Evolutionary conservation across 2,113 vertebrate species (phyloP).

Genomic region (Amphilophus citrinellus): DNA sequence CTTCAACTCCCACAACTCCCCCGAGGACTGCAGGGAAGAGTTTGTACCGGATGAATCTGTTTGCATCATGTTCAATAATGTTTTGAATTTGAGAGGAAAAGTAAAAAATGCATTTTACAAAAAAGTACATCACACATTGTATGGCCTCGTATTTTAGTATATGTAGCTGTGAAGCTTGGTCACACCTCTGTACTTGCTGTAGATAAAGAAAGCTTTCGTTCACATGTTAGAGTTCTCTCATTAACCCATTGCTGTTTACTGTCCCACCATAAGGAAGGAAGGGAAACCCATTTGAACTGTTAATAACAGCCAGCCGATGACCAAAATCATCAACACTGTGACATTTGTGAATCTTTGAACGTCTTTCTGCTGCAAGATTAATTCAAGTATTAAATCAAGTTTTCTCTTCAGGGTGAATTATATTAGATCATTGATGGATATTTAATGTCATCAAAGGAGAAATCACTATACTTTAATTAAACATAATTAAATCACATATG

Average conservation of each 20-base stretch:
- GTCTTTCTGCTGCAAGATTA: too few species aligned
- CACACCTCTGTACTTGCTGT: neutral
- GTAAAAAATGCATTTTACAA: neutral
- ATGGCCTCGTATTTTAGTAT: neutral
- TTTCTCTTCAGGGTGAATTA: too few species aligned
- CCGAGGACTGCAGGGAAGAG: constrained; percentile 70
- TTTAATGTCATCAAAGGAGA: too few species aligned
- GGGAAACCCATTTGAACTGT: neutral
- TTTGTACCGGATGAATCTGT: constrained; percentile 73
- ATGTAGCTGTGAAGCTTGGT: neutral
- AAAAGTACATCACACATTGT: neutral
- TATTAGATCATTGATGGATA: too few species aligned
- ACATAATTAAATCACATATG: too few species aligned
- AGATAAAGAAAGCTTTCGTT: neutral
- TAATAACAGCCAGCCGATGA: neutral
- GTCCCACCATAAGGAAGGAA: neutral
- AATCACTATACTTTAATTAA: too few species aligned
- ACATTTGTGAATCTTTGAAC: too few species aligned
- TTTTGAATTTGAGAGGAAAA: constrained; percentile 64
- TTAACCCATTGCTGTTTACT: neutral
- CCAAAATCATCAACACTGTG: too few species aligned
- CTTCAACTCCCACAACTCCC: too few species aligned
- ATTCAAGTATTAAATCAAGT: too few species aligned
- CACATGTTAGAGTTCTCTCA: neutral
- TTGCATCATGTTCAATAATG: constrained; percentile 54